These are phyloP conservation scores for Pachyramphus minor DNA, from an alignment of 2,113 vertebrate genomes.

Conservation along the genomic window DNA sequence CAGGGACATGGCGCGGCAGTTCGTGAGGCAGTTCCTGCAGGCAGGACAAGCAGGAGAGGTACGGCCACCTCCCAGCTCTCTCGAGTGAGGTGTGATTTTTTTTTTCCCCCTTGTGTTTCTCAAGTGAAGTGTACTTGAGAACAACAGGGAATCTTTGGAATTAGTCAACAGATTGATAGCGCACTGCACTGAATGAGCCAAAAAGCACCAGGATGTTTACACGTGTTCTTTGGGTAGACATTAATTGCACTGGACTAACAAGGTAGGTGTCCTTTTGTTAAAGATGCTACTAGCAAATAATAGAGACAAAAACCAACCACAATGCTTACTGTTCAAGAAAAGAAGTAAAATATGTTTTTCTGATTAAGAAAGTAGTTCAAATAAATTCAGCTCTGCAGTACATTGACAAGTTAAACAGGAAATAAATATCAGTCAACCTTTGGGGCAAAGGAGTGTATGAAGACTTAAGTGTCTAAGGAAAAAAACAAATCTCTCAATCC, in stretches of 20 bases:
- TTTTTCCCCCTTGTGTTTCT: too few species aligned
- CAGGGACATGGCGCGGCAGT: too few species aligned
- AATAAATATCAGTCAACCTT: background rate
- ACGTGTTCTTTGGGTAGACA: background rate
- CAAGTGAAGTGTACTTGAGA: background rate
- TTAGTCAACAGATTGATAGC: background rate
- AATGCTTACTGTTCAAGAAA: background rate
- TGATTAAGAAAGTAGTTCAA: background rate
- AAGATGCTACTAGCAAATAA: background rate
- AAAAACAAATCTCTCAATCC: background rate
- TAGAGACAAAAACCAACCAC: background rate
- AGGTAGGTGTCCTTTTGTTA: background rate
- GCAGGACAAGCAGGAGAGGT: too few species aligned
- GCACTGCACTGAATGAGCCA: background rate
- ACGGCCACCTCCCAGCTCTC: too few species aligned
- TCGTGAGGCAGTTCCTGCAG: too few species aligned
- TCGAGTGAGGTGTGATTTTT: too few species aligned
- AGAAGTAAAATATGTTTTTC: background rate
- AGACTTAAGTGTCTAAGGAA: background rate
- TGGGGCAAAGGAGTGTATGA: background rate
- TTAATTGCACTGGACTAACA: background rate
- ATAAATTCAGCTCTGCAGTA: background rate
- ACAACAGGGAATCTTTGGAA: background rate
- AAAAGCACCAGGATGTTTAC: background rate
- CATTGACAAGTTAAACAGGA: background rate